Percentiles rank a stretch among this genome's conserved stretches.
Evolutionary conservation across 1,140 invertebrate species (phyloP).

Genomic region (Listronotus bonariensis): DNA sequence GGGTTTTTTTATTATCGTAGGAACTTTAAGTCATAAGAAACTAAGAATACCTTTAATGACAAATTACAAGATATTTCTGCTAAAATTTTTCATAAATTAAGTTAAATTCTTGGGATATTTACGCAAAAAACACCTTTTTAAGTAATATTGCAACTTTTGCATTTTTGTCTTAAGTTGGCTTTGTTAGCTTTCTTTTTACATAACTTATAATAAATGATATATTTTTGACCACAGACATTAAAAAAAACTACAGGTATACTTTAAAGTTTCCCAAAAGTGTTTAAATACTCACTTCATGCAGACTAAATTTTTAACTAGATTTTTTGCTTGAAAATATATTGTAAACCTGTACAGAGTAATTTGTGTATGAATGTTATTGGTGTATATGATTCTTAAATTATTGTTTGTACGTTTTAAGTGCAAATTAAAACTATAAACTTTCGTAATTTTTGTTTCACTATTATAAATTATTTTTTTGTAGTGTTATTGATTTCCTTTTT

Average conservation of each 20-base stretch:
- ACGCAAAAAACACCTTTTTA: too few species aligned
- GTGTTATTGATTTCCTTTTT: slow-evolving; percentile 7
- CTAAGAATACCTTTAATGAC: too few species aligned
- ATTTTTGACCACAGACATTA: too few species aligned
- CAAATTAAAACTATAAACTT: slow-evolving; percentile 4
- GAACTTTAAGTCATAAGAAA: too few species aligned
- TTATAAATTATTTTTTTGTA: not conserved
- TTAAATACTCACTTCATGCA: slow-evolving; percentile 22
- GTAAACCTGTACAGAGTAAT: slow-evolving; percentile 32
- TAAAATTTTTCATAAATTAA: too few species aligned
- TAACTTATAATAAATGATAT: too few species aligned
- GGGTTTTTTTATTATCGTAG: too few species aligned
- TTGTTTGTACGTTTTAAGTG: slow-evolving; percentile 32
- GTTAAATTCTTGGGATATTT: too few species aligned
- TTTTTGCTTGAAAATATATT: slow-evolving; percentile 26
- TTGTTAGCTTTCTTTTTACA: too few species aligned
- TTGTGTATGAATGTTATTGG: slow-evolving; percentile 35
- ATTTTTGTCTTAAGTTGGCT: too few species aligned
- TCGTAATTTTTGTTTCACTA: slow-evolving; percentile 4
- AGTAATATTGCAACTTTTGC: too few species aligned
- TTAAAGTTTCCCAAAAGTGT: slow-evolving; percentile 1
- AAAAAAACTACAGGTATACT: not conserved
- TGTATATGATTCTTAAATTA: slow-evolving; percentile 35
- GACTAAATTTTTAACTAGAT: slow-evolving; percentile 9
- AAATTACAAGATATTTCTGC: too few species aligned